Conservation (phyloP, 2,888 invertebrate species). For the Diloba caeruleocephala region DNA sequence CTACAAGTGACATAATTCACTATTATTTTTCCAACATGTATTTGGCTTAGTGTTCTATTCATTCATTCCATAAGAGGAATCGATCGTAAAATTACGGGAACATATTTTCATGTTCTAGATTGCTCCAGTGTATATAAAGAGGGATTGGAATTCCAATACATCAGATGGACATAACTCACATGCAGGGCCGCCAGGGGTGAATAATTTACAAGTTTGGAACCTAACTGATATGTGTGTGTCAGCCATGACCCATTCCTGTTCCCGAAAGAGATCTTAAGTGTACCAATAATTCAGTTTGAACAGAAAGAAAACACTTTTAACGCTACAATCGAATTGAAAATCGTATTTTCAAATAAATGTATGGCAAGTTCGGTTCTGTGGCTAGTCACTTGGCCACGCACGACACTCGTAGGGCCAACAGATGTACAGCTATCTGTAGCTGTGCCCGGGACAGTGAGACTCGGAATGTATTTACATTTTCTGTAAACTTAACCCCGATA, state of each 20-base stretch:
- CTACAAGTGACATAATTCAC: too few relatives aligned
- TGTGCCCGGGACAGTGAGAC: too few relatives aligned
- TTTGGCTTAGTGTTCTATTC: background rate
- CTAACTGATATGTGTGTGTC: slow-evolving; percentile 31
- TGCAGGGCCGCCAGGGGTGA: slow-evolving; percentile 31
- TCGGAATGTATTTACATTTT: too few relatives aligned
- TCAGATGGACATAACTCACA: slow-evolving; percentile 51
- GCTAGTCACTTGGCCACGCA: too few relatives aligned
- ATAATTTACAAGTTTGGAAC: slow-evolving; percentile 51
- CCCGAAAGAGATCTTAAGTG: slow-evolving; percentile 23
- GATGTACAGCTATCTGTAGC: too few relatives aligned
- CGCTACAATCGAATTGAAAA: background rate
- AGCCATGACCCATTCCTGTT: slow-evolving; percentile 16
- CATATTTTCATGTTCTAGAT: slow-evolving; percentile 44
- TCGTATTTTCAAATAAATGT: background rate
- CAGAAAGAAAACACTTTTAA: background rate
- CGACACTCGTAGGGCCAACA: too few relatives aligned
- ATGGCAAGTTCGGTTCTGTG: too few relatives aligned
- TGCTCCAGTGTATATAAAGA: slow-evolving; percentile 44
- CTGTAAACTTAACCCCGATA: too few relatives aligned
- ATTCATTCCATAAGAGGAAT: slow-evolving; percentile 1
- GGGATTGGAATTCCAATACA: slow-evolving; percentile 55
- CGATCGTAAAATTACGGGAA: slow-evolving; percentile 22
- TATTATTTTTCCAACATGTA: too few relatives aligned
- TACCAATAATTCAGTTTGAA: slow-evolving; percentile 12